Conservation (phyloP, 2,888 invertebrate genomes). For the Helleia helle region DNA sequence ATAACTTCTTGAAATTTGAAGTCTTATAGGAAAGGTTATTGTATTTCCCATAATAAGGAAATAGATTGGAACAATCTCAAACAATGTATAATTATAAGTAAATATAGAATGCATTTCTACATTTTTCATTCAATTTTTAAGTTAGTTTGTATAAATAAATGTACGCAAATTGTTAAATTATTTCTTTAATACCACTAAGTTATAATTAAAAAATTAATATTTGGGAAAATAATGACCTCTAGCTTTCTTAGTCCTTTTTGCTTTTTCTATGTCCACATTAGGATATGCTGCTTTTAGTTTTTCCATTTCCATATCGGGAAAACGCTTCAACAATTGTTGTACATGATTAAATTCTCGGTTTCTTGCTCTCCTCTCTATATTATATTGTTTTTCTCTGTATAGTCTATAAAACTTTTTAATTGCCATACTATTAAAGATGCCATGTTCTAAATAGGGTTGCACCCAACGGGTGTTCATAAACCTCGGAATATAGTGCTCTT, state of each 20-base stretch:
- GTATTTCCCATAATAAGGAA: no score
- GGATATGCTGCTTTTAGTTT: constrained; percentile 83
- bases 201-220: constrained; percentile 29
- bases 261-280: constrained; percentile 80
- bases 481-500: constrained; percentile 79
- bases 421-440: constrained; percentile 68
- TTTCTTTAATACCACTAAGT: constrained; percentile 2
- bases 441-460: constrained; percentile 69
- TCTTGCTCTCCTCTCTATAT: constrained; percentile 68
- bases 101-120: no score
- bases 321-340: constrained; percentile 79
- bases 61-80: no score
- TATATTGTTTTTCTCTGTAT: constrained; percentile 78
- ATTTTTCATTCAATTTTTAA: no score
- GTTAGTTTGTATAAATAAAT: no score
- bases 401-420: constrained; percentile 71
- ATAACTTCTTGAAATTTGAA: no score
- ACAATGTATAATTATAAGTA: no score
- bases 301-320: constrained; percentile 83
- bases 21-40: no score
- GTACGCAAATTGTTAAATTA: no score
- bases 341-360: constrained; percentile 80
- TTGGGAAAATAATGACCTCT: constrained; percentile 76
- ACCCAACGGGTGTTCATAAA: constrained; percentile 79
- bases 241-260: constrained; percentile 69